Conservation (phyloP, 2,113 vertebrate genomes). For the Pithys albifrons region DNA sequence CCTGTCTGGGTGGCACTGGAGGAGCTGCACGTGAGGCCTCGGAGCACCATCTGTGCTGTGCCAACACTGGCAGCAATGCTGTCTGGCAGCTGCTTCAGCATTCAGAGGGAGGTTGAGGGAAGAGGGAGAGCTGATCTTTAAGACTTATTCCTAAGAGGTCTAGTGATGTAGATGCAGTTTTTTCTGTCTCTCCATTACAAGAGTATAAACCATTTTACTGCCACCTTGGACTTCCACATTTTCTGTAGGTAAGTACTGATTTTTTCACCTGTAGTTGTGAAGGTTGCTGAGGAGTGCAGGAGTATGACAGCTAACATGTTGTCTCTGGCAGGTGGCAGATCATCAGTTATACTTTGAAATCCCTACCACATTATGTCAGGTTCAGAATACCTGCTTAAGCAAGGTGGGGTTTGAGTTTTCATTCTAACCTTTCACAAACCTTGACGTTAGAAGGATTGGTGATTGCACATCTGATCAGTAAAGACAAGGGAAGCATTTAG, state of each 20-base stretch:
- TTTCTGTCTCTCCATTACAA: neutral
- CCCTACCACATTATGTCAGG: neutral
- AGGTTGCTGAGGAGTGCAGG: neutral
- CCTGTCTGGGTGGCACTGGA: neutral
- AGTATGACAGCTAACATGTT: neutral
- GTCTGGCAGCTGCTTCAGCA: neutral
- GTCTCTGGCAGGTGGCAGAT: neutral
- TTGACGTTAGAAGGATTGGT: neutral
- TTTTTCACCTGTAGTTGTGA: neutral
- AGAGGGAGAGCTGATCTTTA: neutral
- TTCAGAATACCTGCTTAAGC: neutral
- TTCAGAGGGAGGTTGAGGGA: neutral
- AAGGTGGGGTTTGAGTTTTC: neutral
- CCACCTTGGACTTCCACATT: neutral
- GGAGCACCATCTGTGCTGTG: neutral
- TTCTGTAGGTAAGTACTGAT: neutral
- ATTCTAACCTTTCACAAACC: neutral
- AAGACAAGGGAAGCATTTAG: neutral
- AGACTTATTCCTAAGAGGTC: neutral
- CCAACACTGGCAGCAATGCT: neutral
- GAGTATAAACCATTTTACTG: accelerated
- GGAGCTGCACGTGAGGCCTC: neutral
- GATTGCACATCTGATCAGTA: neutral
- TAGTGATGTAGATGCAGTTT: neutral
- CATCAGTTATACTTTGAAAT: neutral